phyloP scores from a whole-genome alignment of 2,888 invertebrate genomes.

The Phymatocera aterrima region DNA sequence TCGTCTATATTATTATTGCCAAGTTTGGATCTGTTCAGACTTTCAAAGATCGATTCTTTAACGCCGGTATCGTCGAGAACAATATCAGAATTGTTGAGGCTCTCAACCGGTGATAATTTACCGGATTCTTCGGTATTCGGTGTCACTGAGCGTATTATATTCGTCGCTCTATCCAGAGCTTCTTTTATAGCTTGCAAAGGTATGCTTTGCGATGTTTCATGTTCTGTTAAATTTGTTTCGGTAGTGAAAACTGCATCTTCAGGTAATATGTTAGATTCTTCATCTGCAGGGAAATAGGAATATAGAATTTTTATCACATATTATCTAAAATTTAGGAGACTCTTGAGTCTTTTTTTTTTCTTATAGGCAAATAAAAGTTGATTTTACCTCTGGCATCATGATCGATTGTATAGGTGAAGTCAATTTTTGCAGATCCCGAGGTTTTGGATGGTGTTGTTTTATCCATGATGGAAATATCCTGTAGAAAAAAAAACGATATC shows the following conservation, averaged over 20 bases:
- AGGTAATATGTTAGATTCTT: neutral
- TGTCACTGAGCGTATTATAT: conserved; percentile 59
- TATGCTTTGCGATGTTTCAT: conserved; percentile 43
- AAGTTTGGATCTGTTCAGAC: conserved; percentile 53
- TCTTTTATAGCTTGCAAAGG: conserved; percentile 60
- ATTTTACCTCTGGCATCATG: neutral
- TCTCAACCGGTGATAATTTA: conserved; percentile 39
- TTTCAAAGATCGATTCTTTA: conserved; percentile 56
- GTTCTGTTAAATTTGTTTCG: neutral
- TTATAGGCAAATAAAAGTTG: neutral
- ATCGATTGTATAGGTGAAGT: conserved; percentile 55
- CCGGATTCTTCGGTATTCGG: conserved; percentile 45
- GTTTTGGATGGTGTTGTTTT: neutral
- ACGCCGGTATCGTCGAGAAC: conserved; percentile 42
- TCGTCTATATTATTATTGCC: conserved; percentile 49
- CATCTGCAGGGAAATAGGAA: neutral
- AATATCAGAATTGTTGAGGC: conserved; percentile 27
- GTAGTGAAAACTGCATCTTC: neutral
- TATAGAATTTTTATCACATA: neutral
- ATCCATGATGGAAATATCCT: conserved; percentile 1
- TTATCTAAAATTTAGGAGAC: neutral
- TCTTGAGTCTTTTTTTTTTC: neutral
- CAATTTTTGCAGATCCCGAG: conserved; percentile 48
- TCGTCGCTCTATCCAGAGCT: conserved; percentile 65
- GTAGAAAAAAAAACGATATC: neutral